Evolutionary conservation across 2,113 vertebrate genomes (phyloP).

Genomic region (Pygoscelis adeliae): DNA sequence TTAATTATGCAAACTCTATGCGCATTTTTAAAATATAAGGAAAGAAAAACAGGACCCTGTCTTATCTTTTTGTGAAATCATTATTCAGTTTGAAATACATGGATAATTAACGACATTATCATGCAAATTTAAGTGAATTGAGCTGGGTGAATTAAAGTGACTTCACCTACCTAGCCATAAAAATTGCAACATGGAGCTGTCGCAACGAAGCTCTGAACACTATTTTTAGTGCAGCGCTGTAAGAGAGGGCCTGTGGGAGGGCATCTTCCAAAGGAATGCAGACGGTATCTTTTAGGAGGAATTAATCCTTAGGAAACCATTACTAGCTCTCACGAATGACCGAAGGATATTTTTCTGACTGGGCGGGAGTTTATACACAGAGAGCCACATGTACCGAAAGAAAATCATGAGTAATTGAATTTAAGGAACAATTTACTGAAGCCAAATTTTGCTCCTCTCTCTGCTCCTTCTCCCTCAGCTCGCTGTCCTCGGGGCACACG

Average conservation of each 20-base stretch:
- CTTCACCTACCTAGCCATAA: conserved; percentile 45
- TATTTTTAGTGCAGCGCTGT: conserved; percentile 9
- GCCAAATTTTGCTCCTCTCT: not conserved
- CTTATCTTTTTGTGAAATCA: conserved; percentile 53
- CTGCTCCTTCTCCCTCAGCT: not conserved
- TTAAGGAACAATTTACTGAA: not conserved
- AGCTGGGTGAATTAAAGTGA: conserved; percentile 27
- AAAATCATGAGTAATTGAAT: not conserved
- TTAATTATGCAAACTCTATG: conserved; percentile 48
- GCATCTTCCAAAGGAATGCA: conserved; percentile 31
- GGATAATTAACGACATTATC: conserved; percentile 60
- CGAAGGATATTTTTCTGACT: not conserved
- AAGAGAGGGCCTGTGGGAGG: conserved; percentile 40
- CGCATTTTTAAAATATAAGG: not conserved
- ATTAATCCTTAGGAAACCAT: conserved; percentile 33
- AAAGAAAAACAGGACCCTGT: not conserved
- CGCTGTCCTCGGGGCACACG: not conserved
- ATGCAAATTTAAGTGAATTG: conserved; percentile 49
- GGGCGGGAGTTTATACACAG: not conserved
- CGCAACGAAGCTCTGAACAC: not conserved
- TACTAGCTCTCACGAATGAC: not conserved
- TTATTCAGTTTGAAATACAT: conserved; percentile 17
- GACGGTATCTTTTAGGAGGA: not conserved
- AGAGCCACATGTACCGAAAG: not conserved
- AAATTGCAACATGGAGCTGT: not conserved